Conservation (phyloP, 92 coral and sea anemone genomes). For the Paramuricea clavata region DNA sequence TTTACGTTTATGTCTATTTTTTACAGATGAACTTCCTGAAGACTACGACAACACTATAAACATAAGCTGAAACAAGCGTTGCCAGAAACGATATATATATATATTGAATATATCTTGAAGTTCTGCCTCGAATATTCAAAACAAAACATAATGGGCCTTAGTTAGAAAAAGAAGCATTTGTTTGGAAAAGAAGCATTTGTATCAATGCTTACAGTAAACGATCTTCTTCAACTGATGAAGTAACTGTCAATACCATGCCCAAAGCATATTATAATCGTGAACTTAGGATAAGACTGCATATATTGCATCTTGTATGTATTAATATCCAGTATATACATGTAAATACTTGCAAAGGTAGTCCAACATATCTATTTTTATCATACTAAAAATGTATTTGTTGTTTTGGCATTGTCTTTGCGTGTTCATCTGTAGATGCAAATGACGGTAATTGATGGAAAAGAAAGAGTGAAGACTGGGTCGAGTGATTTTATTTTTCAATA, state of each 20-base stretch:
- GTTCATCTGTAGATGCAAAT: neutral
- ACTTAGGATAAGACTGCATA: neutral
- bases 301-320: neutral
- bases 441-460: neutral
- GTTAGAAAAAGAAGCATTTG: too few species aligned
- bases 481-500: neutral
- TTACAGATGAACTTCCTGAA: constrained; percentile 20
- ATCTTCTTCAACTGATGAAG: too few species aligned
- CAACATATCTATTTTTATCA: neutral
- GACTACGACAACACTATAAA: neutral
- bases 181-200: too few species aligned
- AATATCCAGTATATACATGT: neutral
- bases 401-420: neutral
- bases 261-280: too few species aligned
- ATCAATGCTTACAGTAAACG: too few species aligned
- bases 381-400: neutral
- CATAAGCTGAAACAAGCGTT: neutral
- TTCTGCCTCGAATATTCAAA: neutral
- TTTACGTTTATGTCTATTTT: neutral
- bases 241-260: too few species aligned
- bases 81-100: neutral
- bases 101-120: neutral
- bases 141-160: neutral
- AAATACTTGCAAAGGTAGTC: neutral
- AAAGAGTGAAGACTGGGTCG: constrained; percentile 1